Base-by-base conservation (phyloP, 2,113 vertebrate genomes). In the Ellobius talpinus region DNA sequence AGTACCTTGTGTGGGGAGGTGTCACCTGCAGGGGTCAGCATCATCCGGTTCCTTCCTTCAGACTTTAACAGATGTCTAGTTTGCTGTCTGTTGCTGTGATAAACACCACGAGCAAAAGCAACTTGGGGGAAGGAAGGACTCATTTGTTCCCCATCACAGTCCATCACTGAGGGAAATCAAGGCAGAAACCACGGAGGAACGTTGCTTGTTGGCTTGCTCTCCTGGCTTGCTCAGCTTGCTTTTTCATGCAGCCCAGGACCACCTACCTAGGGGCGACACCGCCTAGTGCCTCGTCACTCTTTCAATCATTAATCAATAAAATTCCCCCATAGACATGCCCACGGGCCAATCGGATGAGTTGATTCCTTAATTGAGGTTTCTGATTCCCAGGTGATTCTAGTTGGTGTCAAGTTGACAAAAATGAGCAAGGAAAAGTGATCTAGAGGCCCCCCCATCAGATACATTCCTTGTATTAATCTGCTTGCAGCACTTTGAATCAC, bases 401-500 rank as follows among this genome's bases (percentile, higher is more conserved):
- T 84, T 84, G 42, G 81, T 42, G 58, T 42, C 24, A 7, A 63
- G 13, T 29, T 84, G 81, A 63, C 39, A 42, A 63, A 73, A 84
- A 84, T 9, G n/a, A 84, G 29, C 81, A 26, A 10, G 81, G 3
- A 42, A 39, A 61, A 50, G 50, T 55, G 33, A 24, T 13, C 6
- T 39, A 73, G 50, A 73, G 8, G 29, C 4, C 29, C 33, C 31
- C 4, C 45, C 73, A 52, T 31, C 31, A 52, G 16, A 12, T 0
- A 1, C 19, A 9, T 29, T 55, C 19, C 12, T 24, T 63, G 24
- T 42, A 11, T 68, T 42, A 31, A 87, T n/a, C 31, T 26, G n/a
- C 39, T 13, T 0, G 12, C 3, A 10, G 0, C 3, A 0, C 63
- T 81, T 74, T 65, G 36, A 42, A 63, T 47, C 13, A 47, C 26